phyloP scores from a whole-genome alignment of 2,113 vertebrate genomes.

The Stigmatopora argus region DNA sequence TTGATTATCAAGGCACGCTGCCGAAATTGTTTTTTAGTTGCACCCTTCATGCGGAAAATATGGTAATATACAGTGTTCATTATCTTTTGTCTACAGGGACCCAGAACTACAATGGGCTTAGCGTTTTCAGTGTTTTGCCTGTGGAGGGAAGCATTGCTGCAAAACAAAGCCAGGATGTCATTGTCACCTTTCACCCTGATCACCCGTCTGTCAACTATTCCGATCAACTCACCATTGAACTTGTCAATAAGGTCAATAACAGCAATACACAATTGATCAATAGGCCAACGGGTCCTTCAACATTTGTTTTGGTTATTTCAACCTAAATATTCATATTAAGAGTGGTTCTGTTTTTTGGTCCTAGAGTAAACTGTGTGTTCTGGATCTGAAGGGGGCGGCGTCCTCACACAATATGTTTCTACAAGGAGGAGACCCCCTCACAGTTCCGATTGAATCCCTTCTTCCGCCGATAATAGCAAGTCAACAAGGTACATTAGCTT shows the following conservation, averaged over 20 bases:
- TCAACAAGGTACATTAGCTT: constrained; percentile 33
- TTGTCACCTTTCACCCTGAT: constrained; percentile 83
- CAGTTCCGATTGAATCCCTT: constrained; percentile 74
- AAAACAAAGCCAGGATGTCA: constrained; percentile 71
- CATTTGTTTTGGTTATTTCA: not conserved
- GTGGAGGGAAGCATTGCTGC: constrained; percentile 71
- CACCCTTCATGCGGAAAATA: no score
- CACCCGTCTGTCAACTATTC: constrained; percentile 79
- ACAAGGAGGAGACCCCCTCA: constrained; percentile 73
- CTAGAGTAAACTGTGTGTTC: constrained; percentile 71
- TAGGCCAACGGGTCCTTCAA: no score
- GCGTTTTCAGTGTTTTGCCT: constrained; percentile 79
- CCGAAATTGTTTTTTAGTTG: no score
- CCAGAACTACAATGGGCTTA: constrained; percentile 78
- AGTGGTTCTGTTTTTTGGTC: constrained; percentile 6
- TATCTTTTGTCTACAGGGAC: constrained; percentile 66
- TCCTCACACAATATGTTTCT: constrained; percentile 75
- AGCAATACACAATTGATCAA: not conserved
- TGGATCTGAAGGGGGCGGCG: constrained; percentile 77
- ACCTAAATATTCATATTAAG: no score
- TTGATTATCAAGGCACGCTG: no score
- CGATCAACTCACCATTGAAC: constrained; percentile 75
- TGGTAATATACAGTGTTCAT: not conserved
- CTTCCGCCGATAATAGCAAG: constrained; percentile 27
- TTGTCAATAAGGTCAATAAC: constrained; percentile 75